Evolutionary conservation across 1,140 invertebrate genomes (phyloP), one percentile per base, ranked within the genome.

Genomic region (Aphelenchoides fujianensis): DNA sequence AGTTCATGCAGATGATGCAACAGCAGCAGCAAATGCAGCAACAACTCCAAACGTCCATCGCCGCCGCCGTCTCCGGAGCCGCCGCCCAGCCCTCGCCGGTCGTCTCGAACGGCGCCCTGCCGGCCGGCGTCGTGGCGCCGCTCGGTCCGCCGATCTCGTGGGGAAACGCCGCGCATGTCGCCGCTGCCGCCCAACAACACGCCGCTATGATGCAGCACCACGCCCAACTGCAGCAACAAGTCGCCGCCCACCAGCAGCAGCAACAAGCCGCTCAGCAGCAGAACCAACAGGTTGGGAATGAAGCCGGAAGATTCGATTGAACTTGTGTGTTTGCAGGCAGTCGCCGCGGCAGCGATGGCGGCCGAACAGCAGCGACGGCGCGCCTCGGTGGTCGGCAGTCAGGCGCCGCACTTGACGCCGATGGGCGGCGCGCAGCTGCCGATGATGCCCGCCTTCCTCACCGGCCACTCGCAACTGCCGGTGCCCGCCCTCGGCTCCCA

Each of bases 21-120:
- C 55, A 59, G 34, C 55, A 59, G 55, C 34, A 30, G 23, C 55
- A 59, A 59, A 19, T 59, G 55, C 55, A n/a, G n/a, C n/a, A n/a
- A n/a, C n/a, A n/a, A n/a, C n/a, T n/a, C n/a, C n/a, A n/a, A n/a
- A n/a, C n/a, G n/a, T n/a, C n/a, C n/a, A n/a, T n/a, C n/a, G n/a
- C n/a, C n/a, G n/a, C n/a, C n/a, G n/a, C n/a, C n/a, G n/a, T n/a
- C n/a, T n/a, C n/a, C n/a, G n/a, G n/a, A n/a, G n/a, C n/a, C n/a
- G n/a, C n/a, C n/a, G n/a, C n/a, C n/a, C n/a, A n/a, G n/a, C n/a
- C n/a, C n/a, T n/a, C n/a, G n/a, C n/a, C n/a, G n/a, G n/a, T n/a
- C n/a, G n/a, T n/a, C n/a, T n/a, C n/a, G n/a, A n/a, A n/a, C n/a
- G n/a, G n/a, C n/a, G n/a, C n/a, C n/a, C n/a, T n/a, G n/a, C n/a